phyloP scores from a whole-genome alignment of 1,140 invertebrate species.

The Drosophila carrolli region DNA sequence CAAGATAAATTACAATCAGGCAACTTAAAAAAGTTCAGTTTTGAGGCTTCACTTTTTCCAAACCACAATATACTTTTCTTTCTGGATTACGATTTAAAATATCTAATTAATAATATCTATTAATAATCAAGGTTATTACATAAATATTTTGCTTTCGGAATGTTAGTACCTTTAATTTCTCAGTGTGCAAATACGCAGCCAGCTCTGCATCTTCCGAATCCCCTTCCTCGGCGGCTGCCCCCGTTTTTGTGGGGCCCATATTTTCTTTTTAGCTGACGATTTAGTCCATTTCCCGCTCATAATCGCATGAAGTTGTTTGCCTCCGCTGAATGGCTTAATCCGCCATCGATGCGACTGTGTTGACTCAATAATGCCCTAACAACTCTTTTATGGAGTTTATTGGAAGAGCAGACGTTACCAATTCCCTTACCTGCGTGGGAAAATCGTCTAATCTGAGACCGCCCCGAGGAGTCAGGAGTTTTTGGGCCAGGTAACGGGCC shows the following conservation, averaged over 20 bases:
- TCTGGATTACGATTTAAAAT: no score
- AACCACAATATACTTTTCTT: no score
- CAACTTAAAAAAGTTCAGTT: no score
- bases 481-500: slow-evolving; percentile 39
- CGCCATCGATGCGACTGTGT: slow-evolving; percentile 32
- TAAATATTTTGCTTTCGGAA: no score
- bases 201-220: neutral
- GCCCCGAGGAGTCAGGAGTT: slow-evolving; percentile 33
- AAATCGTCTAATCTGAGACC: slow-evolving; percentile 56
- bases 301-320: slow-evolving; percentile 69
- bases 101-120: no score
- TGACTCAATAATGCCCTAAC: slow-evolving; percentile 47
- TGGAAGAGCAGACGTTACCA: slow-evolving; percentile 10
- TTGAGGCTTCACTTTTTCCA: no score
- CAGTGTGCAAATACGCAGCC: slow-evolving; percentile 3
- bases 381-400: slow-evolving; percentile 55
- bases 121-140: no score
- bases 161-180: neutral
- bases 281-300: slow-evolving; percentile 71
- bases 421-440: slow-evolving; percentile 60
- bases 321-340: slow-evolving; percentile 60
- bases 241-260: slow-evolving; percentile 49
- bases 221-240: slow-evolving; percentile 3
- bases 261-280: slow-evolving; percentile 71
- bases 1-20: no score